phyloP scores from a whole-genome alignment of 2,797 vertebrate genomes.

The Carcharodon carcharias region DNA sequence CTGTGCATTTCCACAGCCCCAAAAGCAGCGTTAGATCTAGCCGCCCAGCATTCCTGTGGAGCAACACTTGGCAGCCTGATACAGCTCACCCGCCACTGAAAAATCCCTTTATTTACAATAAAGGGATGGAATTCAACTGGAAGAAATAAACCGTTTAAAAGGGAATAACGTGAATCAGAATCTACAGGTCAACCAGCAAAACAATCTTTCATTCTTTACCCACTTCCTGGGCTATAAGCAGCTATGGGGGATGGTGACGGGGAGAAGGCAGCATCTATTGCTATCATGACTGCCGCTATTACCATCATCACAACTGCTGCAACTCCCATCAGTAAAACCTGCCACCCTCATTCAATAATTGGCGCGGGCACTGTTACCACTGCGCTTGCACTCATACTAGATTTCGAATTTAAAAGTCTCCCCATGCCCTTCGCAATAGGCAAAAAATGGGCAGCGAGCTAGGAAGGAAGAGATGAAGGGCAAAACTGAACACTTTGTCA shows the following conservation, averaged over 20 bases:
- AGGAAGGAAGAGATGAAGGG: background rate
- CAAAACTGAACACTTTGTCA: background rate
- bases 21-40: background rate
- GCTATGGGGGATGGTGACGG: background rate
- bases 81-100: background rate
- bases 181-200: background rate
- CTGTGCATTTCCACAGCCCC: background rate
- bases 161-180: background rate
- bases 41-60: background rate
- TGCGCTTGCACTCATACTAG: background rate
- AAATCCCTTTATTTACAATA: background rate
- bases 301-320: background rate
- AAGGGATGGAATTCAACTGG: background rate
- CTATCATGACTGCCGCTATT: background rate
- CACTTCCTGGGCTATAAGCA: background rate
- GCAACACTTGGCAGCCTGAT: background rate
- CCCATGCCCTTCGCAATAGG: background rate
- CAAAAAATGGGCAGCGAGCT: background rate
- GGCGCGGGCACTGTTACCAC: background rate
- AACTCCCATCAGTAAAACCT: background rate
- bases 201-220: background rate
- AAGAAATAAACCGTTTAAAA: background rate
- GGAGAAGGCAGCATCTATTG: background rate
- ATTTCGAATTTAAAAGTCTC: background rate
- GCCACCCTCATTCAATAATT: background rate